Base-by-base conservation (phyloP, 2,888 invertebrate species). In the Elgonia sp. region DNA sequence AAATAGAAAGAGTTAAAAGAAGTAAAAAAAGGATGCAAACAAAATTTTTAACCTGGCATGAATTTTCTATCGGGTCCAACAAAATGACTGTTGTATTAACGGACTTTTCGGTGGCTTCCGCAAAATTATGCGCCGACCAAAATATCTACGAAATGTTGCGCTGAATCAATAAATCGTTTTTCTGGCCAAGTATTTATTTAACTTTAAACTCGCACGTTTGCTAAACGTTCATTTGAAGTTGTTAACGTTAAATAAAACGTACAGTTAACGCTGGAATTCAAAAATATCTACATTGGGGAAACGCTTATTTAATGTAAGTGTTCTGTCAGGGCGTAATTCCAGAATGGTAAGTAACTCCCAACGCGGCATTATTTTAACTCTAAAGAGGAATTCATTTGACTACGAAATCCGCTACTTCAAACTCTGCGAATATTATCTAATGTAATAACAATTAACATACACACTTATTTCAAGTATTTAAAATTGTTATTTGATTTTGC, bases 311-410 rank as follows among this genome's bases (percentile, higher is more conserved):
- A 84, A 79, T 79, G 84, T 84, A 72, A 72, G 77, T 79, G 57
- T 84, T 69, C 77, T 77, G 77, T 84, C 77, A 77, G 84, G 55
- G 50, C 60, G 70, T 84, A 84, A 84, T 84, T 77, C 63, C 60
- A 69, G 84, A 77, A 70, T 84, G 77, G 77, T 84, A 84, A 84
- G 84, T 84, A 70, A 84, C 84, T 84, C 84, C 84, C 84, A 84
- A 55, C 63, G 84, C 84, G 84, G 77, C 77, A 77, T 84, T 84
- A 84, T 84, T 84, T 77, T 84, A 84, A 77, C 70, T 77, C 77
- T 77, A 84, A 84, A 84, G 84, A 84, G 84, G 55, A 77, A 84
- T 84, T 84, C 70, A 84, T 77, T 77, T 77, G 70, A 84, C 84
- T 76, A 53, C 69, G 75, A 75, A 82, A 82, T 82, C 82, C 67